phyloP scores from a whole-genome alignment of 2,888 invertebrate genomes.

The Dasysyrphus tricinctus region DNA sequence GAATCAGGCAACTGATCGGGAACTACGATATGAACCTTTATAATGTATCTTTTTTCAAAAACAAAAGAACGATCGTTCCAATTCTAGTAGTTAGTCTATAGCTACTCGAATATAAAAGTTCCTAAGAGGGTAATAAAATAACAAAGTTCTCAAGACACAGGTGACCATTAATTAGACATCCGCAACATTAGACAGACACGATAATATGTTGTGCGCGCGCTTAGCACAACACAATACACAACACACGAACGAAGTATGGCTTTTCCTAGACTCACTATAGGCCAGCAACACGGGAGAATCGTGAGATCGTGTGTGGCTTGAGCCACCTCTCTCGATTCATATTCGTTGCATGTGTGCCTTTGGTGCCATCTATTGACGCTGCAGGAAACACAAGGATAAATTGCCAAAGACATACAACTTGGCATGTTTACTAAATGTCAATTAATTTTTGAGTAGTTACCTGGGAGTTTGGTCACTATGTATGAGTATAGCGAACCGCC shows the following conservation, averaged over 20 bases:
- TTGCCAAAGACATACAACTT: conserved; percentile 74
- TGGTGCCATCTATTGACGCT: conserved; percentile 63
- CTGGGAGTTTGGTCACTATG: conserved; percentile 49
- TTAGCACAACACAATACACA: conserved; percentile 27
- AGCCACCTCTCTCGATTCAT: conserved; percentile 56
- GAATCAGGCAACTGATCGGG: conserved; percentile 12
- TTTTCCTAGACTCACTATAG: not conserved
- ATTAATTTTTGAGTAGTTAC: conserved; percentile 76
- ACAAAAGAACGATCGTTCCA: conserved; percentile 56
- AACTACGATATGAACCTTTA: not conserved
- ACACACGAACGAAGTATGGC: conserved; percentile 47
- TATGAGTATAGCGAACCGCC: not conserved
- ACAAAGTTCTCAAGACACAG: conserved; percentile 69
- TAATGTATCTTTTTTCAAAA: not conserved
- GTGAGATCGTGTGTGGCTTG: conserved; percentile 75
- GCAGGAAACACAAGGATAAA: conserved; percentile 72
- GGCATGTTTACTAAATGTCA: conserved; percentile 75
- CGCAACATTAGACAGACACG: conserved; percentile 67
- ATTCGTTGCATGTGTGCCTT: conserved; percentile 64
- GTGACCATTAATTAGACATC: conserved; percentile 75
- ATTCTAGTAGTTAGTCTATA: conserved; percentile 14
- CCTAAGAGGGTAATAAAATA: conserved; percentile 51
- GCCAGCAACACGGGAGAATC: conserved; percentile 41
- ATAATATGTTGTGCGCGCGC: conserved; percentile 55
- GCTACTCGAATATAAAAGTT: conserved; percentile 19